A percentile compares a stretch with the other conserved stretches of the same genome.
phyloP scores from a whole-genome alignment of 1,140 invertebrate genomes.

The Spodoptera litura region DNA sequence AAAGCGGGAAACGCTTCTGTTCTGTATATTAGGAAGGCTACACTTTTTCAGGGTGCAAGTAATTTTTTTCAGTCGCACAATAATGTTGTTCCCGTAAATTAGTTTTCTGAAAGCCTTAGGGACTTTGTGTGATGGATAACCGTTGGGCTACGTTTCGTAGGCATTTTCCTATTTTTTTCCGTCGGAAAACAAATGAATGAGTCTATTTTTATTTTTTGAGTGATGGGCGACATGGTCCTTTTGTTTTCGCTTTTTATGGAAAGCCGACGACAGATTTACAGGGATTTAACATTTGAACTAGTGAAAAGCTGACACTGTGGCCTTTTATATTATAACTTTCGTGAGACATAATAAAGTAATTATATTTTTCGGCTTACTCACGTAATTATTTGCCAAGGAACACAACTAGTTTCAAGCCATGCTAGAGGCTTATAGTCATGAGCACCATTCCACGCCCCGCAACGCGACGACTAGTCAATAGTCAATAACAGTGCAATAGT shows the following conservation, averaged over 20 bases:
- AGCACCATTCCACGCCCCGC: no score
- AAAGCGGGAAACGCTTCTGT: not conserved
- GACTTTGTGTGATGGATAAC: slow-evolving; percentile 50
- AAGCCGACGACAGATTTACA: no score
- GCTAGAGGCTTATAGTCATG: no score
- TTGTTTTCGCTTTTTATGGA: slow-evolving; percentile 15
- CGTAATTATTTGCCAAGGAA: no score
- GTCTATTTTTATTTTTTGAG: slow-evolving; percentile 36
- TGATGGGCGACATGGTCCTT: slow-evolving; percentile 22
- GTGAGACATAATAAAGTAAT: no score
- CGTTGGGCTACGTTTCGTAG: slow-evolving; percentile 20
- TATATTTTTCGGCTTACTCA: no score
- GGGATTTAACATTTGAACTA: no score
- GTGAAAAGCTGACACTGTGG: no score
- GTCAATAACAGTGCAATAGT: no score
- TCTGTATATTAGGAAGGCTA: slow-evolving; percentile 8
- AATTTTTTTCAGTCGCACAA: slow-evolving; percentile 42
- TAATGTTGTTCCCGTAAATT: slow-evolving; percentile 50
- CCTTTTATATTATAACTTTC: no score
- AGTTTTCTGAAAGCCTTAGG: slow-evolving; percentile 47
- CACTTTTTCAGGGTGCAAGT: slow-evolving; percentile 21
- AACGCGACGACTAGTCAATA: no score
- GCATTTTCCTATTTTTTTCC: slow-evolving; percentile 13
- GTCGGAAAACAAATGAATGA: slow-evolving; percentile 23
- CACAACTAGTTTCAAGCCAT: no score